phyloP scores from a whole-genome alignment of 2,797 vertebrate genomes.

The Halcyon badia region DNA sequence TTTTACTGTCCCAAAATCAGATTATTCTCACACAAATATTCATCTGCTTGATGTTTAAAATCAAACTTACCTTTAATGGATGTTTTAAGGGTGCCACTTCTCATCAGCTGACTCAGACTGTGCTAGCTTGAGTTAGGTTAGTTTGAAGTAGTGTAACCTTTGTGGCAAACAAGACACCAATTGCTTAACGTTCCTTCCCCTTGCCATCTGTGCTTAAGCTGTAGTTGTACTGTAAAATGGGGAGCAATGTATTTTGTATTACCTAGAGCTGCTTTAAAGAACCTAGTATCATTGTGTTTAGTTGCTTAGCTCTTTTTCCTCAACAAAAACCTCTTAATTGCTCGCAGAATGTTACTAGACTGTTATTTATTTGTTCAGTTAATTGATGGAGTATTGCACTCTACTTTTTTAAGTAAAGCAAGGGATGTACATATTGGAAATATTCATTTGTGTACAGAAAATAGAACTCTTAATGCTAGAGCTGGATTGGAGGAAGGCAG shows the following conservation, averaged over 20 bases:
- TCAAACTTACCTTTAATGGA: not conserved
- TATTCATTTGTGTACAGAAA: not conserved
- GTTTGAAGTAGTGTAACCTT: not conserved
- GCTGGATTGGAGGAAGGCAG: not conserved
- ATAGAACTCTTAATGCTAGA: not conserved
- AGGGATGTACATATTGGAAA: not conserved
- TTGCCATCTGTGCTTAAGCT: not conserved
- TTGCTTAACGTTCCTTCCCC: not conserved
- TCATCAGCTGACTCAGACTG: not conserved
- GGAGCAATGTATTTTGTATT: not conserved
- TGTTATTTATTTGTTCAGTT: not conserved
- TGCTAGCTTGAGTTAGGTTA: not conserved
- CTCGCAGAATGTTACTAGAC: not conserved
- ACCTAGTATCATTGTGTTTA: not conserved
- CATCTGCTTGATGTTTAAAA: not conserved
- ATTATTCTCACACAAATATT: not conserved
- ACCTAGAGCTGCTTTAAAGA: not conserved
- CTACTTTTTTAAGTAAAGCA: not conserved
- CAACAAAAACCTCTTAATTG: not conserved
- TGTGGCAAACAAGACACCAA: not conserved
- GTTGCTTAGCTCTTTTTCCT: not conserved
- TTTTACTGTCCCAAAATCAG: not conserved
- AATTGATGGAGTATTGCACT: not conserved
- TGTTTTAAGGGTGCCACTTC: not conserved
- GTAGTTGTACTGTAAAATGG: not conserved